Evolutionary conservation across 2,888 invertebrate genomes (phyloP).

Genomic region (Selenia dentaria): DNA sequence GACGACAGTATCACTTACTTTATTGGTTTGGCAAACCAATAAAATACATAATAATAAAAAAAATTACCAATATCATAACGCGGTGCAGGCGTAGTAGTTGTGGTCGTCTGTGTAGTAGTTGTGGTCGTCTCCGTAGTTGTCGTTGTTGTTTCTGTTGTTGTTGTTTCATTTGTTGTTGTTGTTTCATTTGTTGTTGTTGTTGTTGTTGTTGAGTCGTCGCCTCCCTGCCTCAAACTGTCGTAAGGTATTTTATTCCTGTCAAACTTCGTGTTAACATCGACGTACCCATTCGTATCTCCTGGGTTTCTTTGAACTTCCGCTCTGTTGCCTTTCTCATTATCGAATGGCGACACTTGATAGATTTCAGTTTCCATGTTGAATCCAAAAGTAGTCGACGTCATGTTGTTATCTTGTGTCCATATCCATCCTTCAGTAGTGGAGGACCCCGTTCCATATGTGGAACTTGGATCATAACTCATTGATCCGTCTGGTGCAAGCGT

Average conservation of each 20-base stretch:
- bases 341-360: neutral
- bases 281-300: no score
- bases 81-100: slow-evolving; percentile 4
- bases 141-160: slow-evolving; percentile 3
- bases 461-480: neutral
- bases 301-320: no score
- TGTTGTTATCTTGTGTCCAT: neutral
- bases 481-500: no score
- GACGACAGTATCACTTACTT: no score
- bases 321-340: no score
- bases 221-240: neutral
- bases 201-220: neutral
- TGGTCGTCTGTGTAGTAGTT: neutral
- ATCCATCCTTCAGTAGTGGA: neutral
- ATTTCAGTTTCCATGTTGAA: neutral
- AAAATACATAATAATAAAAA: neutral
- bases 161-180: neutral
- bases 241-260: neutral
- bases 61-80: slow-evolving; percentile 37
- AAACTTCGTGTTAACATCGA: no score
- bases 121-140: neutral
- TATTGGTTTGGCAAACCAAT: no score
- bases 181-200: neutral
- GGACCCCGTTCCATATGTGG: neutral
- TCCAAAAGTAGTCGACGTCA: neutral